Percentiles rank a stretch among this genome's conserved stretches.
These are phyloP conservation scores for Fundulus diaphanus DNA, from an alignment of 2,797 vertebrate species.

Conservation along the genomic window DNA sequence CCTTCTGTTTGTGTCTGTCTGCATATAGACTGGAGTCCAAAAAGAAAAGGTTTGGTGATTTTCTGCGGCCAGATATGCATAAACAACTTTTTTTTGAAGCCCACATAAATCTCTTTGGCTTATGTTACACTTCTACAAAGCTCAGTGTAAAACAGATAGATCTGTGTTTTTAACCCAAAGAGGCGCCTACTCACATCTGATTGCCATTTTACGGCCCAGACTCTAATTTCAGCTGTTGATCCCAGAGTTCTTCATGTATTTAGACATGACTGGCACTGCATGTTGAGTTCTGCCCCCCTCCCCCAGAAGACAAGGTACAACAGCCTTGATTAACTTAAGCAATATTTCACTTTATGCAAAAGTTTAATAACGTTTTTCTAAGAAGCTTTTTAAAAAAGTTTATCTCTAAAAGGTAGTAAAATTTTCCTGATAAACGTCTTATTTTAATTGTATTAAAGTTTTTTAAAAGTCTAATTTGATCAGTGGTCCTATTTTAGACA, in stretches of 20 bases:
- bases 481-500: no score
- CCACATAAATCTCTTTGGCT: constrained; percentile 8
- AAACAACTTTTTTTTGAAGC: constrained; percentile 9
- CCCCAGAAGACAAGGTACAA: no score
- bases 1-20: constrained; percentile 1
- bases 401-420: no score
- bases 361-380: no score
- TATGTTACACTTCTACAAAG: constrained; percentile 15
- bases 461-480: no score
- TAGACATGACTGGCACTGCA: not conserved
- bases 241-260: constrained; percentile 20
- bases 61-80: constrained; percentile 6
- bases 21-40: constrained; percentile 11
- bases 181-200: constrained; percentile 11
- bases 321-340: no score
- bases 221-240: constrained; percentile 8
- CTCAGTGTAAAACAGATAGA: constrained; percentile 13
- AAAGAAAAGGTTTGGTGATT: constrained; percentile 10
- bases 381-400: no score
- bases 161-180: constrained; percentile 6
- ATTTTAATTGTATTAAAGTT: no score
- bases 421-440: no score
- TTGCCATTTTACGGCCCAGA: constrained; percentile 5
- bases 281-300: no score
- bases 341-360: no score